These are phyloP conservation scores for Gonatopus flavifemur DNA, from an alignment of 1,140 invertebrate species.

Conservation along the genomic window DNA sequence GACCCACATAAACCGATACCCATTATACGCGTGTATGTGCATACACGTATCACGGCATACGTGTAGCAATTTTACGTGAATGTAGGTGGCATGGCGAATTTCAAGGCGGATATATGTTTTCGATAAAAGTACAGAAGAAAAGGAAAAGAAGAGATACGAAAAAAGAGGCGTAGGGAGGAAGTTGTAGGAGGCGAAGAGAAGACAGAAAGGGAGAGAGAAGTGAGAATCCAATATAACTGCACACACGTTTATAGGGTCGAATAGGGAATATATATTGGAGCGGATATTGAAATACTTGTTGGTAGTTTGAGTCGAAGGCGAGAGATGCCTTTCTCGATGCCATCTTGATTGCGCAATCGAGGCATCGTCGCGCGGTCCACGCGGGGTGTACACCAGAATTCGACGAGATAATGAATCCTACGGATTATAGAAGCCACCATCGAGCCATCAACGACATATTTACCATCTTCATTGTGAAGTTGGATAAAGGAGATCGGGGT, in stretches of 20 bases:
- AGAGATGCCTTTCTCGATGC: slow-evolving; percentile 57
- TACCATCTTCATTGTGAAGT: no score
- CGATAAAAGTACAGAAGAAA: slow-evolving; percentile 26
- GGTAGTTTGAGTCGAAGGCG: slow-evolving; percentile 56
- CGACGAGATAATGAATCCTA: slow-evolving; percentile 50
- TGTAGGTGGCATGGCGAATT: slow-evolving; percentile 26
- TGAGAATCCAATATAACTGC: slow-evolving; percentile 57
- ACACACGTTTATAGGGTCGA: slow-evolving; percentile 54
- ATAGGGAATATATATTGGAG: slow-evolving; percentile 57
- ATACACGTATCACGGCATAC: slow-evolving; percentile 11
- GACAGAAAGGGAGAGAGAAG: slow-evolving; percentile 9
- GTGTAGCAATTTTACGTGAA: slow-evolving; percentile 5
- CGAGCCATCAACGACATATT: no score
- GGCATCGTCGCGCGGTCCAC: slow-evolving; percentile 40
- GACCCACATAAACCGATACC: no score
- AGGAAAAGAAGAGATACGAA: slow-evolving; percentile 24
- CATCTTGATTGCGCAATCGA: slow-evolving; percentile 57
- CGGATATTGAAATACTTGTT: slow-evolving; percentile 59
- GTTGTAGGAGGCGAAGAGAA: background rate
- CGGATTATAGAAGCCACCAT: slow-evolving; percentile 38
- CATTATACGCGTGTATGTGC: background rate
- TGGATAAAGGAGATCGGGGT: no score
- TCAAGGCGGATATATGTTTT: no score
- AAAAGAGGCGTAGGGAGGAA: slow-evolving; percentile 6
- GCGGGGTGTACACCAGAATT: slow-evolving; percentile 46